These are phyloP conservation scores for Syngnathus scovelli DNA, from an alignment of 2,113 vertebrate genomes.

Conservation along the genomic window DNA sequence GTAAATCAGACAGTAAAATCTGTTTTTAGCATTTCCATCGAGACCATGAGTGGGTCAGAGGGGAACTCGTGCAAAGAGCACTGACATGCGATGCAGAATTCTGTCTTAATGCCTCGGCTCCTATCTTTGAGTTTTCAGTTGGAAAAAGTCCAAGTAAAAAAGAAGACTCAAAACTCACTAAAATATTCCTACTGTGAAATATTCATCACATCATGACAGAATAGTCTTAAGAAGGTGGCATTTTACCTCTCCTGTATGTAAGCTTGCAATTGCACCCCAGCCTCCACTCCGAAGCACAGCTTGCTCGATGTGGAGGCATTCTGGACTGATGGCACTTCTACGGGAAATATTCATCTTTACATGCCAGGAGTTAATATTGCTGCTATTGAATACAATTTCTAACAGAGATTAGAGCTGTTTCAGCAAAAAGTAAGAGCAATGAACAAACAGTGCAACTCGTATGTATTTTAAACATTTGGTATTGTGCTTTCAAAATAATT, in stretches of 20 bases:
- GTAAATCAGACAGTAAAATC: slow-evolving; percentile 29
- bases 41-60: slow-evolving; percentile 24
- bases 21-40: slow-evolving; percentile 14
- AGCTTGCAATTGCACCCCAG: slow-evolving; percentile 27
- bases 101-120: slow-evolving; percentile 9
- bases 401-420: neutral
- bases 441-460: neutral
- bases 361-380: slow-evolving; percentile 1
- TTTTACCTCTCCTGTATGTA: slow-evolving; percentile 39
- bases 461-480: too few relatives aligned
- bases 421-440: neutral
- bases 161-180: slow-evolving; percentile 42
- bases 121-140: slow-evolving; percentile 28
- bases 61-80: slow-evolving; percentile 24
- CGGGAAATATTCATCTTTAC: slow-evolving; percentile 11
- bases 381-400: neutral
- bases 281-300: slow-evolving; percentile 18
- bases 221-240: slow-evolving; percentile 49
- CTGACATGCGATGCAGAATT: slow-evolving; percentile 8
- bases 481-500: neutral
- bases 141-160: slow-evolving; percentile 39
- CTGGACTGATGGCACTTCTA: slow-evolving; percentile 15
- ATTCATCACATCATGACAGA: slow-evolving; percentile 58
- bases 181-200: slow-evolving; percentile 62
- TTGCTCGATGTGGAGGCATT: neutral